A percentile compares a stretch with the other conserved stretches of the same genome.
Evolutionary conservation across 2,888 invertebrate species (phyloP).

Genomic region (Cybosia mesomella): DNA sequence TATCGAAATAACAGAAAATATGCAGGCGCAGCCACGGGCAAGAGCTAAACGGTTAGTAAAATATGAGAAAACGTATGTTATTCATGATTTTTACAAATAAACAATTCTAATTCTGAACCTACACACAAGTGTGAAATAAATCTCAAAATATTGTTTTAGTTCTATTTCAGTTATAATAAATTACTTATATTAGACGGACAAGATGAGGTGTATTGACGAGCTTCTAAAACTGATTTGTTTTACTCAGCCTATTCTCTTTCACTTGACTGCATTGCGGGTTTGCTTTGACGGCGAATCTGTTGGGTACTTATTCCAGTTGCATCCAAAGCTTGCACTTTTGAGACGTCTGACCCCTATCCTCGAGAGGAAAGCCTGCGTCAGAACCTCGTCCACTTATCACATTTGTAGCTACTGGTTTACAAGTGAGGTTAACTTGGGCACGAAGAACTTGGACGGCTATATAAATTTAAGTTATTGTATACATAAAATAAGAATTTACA

Average conservation of each 20-base stretch:
- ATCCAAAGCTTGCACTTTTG: too few species aligned
- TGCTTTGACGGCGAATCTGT: too few species aligned
- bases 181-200: neutral
- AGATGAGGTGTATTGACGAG: neutral
- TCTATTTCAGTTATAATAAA: neutral
- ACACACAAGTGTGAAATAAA: neutral
- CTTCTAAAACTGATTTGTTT: neutral
- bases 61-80: neutral
- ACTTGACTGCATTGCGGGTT: neutral
- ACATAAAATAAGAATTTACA: too few species aligned
- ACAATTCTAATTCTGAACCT: neutral
- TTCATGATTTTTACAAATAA: conserved; percentile 1
- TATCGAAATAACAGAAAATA: neutral
- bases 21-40: neutral
- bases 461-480: too few species aligned
- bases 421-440: too few species aligned
- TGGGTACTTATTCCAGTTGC: too few species aligned
- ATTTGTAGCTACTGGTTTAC: too few species aligned
- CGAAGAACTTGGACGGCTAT: too few species aligned
- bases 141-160: neutral
- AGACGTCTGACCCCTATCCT: too few species aligned
- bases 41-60: neutral
- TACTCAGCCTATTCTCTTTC: neutral
- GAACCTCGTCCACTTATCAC: too few species aligned
- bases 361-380: too few species aligned